A percentile compares a stretch with the other conserved stretches of the same genome.
phyloP scores from a whole-genome alignment of 1,140 invertebrate species.

The Pseudachorutes palmiensis region DNA sequence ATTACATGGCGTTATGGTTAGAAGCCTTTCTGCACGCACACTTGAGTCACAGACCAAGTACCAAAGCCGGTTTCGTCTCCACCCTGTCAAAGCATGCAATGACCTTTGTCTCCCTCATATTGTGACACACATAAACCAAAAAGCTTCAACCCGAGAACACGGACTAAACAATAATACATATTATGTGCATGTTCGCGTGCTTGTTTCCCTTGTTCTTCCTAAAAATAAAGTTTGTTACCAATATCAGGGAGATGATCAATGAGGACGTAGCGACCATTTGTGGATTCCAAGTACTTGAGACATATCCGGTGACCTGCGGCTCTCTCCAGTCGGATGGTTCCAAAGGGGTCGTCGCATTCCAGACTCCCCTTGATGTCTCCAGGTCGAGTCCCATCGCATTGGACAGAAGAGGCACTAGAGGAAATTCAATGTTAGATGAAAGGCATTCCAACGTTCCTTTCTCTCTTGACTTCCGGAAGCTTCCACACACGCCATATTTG shows the following conservation, averaged over 20 bases:
- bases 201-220: too few species aligned
- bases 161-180: too few species aligned
- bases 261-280: constrained; percentile 60
- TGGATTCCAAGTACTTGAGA: constrained; percentile 54
- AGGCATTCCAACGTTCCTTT: neutral
- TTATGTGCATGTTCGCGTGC: too few species aligned
- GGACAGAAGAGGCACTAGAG: neutral
- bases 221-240: too few species aligned
- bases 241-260: constrained; percentile 67
- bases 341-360: constrained; percentile 50
- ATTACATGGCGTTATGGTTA: constrained; percentile 60
- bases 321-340: constrained; percentile 44
- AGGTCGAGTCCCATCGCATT: constrained; percentile 46
- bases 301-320: constrained; percentile 53
- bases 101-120: too few species aligned
- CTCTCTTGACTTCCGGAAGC: neutral
- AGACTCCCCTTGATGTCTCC: constrained; percentile 39
- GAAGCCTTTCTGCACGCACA: constrained; percentile 69
- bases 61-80: constrained; percentile 76
- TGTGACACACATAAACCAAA: constrained; percentile 5
- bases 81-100: too few species aligned
- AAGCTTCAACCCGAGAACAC: too few species aligned
- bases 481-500: neutral
- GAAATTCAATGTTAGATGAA: neutral
- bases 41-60: constrained; percentile 71